These are phyloP conservation scores for Chalcosyrphus nemorum DNA, from an alignment of 2,888 invertebrate genomes.

Conservation along the genomic window DNA sequence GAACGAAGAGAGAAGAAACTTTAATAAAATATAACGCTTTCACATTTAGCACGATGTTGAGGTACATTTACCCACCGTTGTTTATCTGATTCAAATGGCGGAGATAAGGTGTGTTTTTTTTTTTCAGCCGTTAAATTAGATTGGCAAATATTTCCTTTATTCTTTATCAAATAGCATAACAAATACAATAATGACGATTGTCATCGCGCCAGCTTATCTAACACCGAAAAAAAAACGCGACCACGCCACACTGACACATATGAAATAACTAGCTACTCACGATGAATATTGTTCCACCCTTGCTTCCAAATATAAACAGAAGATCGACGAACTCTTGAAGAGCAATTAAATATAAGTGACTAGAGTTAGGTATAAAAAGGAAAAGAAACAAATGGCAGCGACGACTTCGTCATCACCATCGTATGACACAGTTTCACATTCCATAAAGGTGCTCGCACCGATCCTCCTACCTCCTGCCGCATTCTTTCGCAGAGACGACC, in stretches of 20 bases:
- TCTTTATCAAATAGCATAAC: neutral
- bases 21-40: constrained; percentile 52
- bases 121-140: neutral
- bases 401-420: constrained; percentile 30
- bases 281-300: neutral
- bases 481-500: neutral
- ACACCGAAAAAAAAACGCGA: neutral
- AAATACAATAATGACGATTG: neutral
- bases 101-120: neutral
- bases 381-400: constrained; percentile 5
- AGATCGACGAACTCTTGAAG: constrained; percentile 47
- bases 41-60: constrained; percentile 42
- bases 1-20: constrained; percentile 27
- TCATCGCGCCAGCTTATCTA: neutral
- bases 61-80: neutral
- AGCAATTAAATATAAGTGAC: neutral
- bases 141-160: neutral
- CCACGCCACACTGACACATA: constrained; percentile 6
- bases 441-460: neutral
- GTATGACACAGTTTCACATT: constrained; percentile 56
- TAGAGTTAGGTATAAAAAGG: neutral
- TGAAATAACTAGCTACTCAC: neutral
- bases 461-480: neutral
- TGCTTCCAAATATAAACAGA: constrained; percentile 31
- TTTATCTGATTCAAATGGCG: constrained; percentile 2